phyloP scores from a whole-genome alignment of 1,140 invertebrate species.

The Acromyrmex echinatior region DNA sequence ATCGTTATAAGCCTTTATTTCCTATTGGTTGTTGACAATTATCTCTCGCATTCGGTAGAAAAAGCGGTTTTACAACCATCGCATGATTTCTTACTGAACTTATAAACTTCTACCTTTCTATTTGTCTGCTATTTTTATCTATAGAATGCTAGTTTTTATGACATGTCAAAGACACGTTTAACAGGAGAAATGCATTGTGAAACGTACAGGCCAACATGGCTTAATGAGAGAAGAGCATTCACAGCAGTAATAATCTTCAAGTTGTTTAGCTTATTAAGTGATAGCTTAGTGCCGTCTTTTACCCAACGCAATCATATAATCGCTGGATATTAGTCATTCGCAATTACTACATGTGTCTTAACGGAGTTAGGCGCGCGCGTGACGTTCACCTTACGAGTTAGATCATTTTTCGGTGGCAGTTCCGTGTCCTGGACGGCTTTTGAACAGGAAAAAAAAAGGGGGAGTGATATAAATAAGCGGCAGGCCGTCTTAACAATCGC shows the following conservation, averaged over 20 bases:
- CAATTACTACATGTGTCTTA: conserved; percentile 40
- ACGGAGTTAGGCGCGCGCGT: not conserved
- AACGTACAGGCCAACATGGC: not conserved
- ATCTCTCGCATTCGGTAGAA: not conserved
- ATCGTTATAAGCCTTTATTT: no score
- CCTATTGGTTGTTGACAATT: no score
- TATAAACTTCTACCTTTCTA: conserved; percentile 8
- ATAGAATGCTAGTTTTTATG: not conserved
- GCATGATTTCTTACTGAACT: not conserved
- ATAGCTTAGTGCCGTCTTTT: not conserved
- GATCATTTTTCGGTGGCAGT: not conserved
- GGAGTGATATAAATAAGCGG: conserved; percentile 15
- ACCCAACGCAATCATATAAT: conserved; percentile 32
- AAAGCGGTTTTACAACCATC: not conserved
- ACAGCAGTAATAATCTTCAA: conserved; percentile 2
- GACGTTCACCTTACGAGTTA: not conserved
- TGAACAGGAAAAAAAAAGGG: not conserved
- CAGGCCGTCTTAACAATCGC: conserved; percentile 25
- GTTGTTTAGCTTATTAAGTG: conserved; percentile 21
- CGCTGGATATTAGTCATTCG: conserved; percentile 23
- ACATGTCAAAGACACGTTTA: not conserved
- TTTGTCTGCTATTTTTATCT: not conserved
- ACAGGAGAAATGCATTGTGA: not conserved
- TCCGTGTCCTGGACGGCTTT: conserved; percentile 18
- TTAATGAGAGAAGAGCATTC: conserved; percentile 21